Percentiles rank a stretch among this genome's conserved stretches.
Conservation (phyloP, 2,113 vertebrate species). For the Chitala chitala region DNA sequence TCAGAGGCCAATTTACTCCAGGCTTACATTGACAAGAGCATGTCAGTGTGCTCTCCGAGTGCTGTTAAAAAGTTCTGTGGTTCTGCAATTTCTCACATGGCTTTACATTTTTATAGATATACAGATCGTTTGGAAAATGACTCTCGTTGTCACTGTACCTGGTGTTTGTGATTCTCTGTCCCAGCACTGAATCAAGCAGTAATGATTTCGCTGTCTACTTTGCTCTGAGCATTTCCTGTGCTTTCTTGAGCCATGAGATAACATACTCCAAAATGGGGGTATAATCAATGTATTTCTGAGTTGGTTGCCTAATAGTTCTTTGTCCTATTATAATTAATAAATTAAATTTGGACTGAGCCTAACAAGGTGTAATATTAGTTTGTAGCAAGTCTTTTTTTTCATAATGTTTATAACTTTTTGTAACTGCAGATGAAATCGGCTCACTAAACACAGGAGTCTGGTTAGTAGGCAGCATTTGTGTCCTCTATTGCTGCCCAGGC, state of each 20-base stretch:
- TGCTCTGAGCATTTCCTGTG: neutral
- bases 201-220: neutral
- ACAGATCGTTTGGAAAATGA: no score
- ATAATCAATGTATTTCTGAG: neutral
- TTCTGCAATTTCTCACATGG: no score
- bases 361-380: neutral
- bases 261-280: neutral
- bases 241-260: neutral
- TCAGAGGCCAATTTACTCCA: neutral
- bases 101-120: no score
- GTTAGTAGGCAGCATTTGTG: no score
- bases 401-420: no score
- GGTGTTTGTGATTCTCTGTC: neutral
- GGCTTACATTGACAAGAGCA: no score
- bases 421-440: no score
- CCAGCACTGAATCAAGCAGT: neutral
- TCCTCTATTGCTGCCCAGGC: no score
- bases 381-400: no score
- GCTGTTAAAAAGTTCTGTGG: neutral
- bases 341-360: neutral
- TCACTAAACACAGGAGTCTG: no score
- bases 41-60: neutral
- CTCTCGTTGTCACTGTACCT: no score
- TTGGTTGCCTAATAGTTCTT: constrained; percentile 8
- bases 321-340: neutral